Base-by-base conservation (phyloP, 1,140 invertebrate genomes). In the Brachystomella parvula region DNA sequence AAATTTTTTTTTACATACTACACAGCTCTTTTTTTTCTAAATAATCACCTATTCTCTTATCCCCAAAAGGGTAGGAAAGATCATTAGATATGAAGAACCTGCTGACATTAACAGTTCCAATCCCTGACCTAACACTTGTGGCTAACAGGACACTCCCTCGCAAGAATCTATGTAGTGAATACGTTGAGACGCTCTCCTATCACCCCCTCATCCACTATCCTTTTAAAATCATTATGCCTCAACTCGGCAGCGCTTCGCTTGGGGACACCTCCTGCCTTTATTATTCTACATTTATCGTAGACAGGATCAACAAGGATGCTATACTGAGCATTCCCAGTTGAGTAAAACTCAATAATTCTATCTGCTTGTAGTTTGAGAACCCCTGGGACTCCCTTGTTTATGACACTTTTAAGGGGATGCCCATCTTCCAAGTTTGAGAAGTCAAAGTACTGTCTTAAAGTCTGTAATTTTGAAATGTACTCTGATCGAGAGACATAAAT, bases 381-480 rank as follows among this genome's bases (percentile, higher is more conserved):
- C 2, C 61, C 61, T 15, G 61, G 39, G 0, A 17, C 9, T 15
- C 61, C 47, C n/a, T 63, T 53, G 3, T 53, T 63, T 21, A 15
- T 15, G 0, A 2, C 17, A 1, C n/a, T 29, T 3, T 30, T 49
- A 12, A 63, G 33, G 1, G n/a, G 29, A 30, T 63, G 39, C 1
- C 17, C 9, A 21, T 3, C 6, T 1, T 12, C 12, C 0, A 63
- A 28, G 2, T 47, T 63, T 0, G 44, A 49, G 26, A 63, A 63
- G 15, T 63, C 61, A 49, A 47, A 63, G 28, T 49, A 49, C 17
- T 53, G 47, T 1, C n/a, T 15, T 17, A 63, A n/a, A 2, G 29
- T 29, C 19, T 53, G 47, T 29, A 63, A 24, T 1, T 35, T 29
- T 2, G 47, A 2, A 0, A 63, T 1, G n/a, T 49, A 63, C 6